Evolutionary conservation across 37 sponge, comb jelly and placozoan species (phyloP), one percentile per base, ranked within the genome.

Genomic region (Spongilla lacustris): DNA sequence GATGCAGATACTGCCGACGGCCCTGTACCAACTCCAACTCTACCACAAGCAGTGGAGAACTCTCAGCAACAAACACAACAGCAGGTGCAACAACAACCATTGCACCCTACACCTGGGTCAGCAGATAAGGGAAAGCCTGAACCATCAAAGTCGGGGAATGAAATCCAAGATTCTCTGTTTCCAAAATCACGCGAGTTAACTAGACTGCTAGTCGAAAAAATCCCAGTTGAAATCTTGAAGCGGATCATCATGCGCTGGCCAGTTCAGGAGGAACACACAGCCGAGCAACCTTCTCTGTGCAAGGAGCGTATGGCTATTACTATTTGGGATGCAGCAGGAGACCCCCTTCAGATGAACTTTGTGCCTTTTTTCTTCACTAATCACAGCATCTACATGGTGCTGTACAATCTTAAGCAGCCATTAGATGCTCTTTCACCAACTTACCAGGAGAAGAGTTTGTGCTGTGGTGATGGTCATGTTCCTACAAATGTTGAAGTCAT

Each of bases 231-330:
- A 36, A 86, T 91, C 25, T 68, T 91, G 37, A 83, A 79, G 80
- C 30, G 91, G 9, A 83, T 91, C 68, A 75, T 91, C 69, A 86
- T 86, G 8, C 77, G 91, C 2, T 91, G 91, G 91, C 87, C 87
- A 24, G 84, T 91, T 5, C 85, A 81, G 0, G 86, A 90, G 28
- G 86, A 80, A 71, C 82, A 76, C 10, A 36, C 33, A 28, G 74
- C 34, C 12, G 79, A 82, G 5, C 76, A 50, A 6, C 50, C 85
- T 37, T 34, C 13, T 11, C 79, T 91, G 68, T 79, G 36, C 73
- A 12, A 49, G 11, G 74, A 76, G 34, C 73, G 91, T 10, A 74
- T 86, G 24, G 36, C 71, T 14, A 78, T 91, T 23, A 79, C 76
- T 0, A 79, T 86, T n/a, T 91, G 91, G 87, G 91, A 91, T 46